These are phyloP conservation scores for Grammomys dolichurus DNA, from an alignment of 2,113 vertebrate species.

Conservation along the genomic window DNA sequence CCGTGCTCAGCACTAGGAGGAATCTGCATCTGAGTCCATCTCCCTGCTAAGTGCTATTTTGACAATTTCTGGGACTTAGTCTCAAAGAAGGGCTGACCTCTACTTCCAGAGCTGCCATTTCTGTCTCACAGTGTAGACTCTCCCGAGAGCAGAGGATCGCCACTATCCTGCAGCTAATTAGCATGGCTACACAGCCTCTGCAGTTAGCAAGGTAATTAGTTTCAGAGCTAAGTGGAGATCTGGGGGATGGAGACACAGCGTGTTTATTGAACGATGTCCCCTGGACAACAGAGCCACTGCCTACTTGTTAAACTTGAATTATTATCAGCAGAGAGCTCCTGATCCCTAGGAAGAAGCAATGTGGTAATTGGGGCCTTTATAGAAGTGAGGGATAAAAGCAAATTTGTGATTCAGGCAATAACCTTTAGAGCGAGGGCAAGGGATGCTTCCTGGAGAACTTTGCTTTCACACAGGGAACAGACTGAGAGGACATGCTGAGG, in stretches of 20 bases:
- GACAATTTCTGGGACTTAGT: conserved; percentile 34
- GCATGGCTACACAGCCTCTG: conserved; percentile 63
- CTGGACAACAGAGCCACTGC: conserved; percentile 34
- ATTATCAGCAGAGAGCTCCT: conserved; percentile 18
- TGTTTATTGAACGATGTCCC: conserved; percentile 75
- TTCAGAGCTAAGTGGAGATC: conserved; percentile 78
- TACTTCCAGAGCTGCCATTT: background rate
- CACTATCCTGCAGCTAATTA: conserved; percentile 75
- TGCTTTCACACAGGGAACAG: background rate
- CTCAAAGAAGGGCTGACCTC: conserved; percentile 32
- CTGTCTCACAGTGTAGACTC: background rate
- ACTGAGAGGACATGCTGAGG: background rate
- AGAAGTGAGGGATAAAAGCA: conserved; percentile 63
- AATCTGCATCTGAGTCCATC: conserved; percentile 36
- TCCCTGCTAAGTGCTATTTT: conserved; percentile 53
- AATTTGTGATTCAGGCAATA: conserved; percentile 67
- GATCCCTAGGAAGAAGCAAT: background rate
- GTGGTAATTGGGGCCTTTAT: conserved; percentile 52
- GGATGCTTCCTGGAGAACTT: conserved; percentile 46
- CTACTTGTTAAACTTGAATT: conserved; percentile 66
- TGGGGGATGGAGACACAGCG: conserved; percentile 55
- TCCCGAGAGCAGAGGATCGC: conserved; percentile 1
- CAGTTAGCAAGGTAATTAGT: conserved; percentile 83
- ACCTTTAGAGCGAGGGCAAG: conserved; percentile 60
- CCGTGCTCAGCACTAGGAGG: conserved; percentile 7